Conservation (phyloP, 2,797 vertebrate genomes). For the Brachyalestes nurse region DNA sequence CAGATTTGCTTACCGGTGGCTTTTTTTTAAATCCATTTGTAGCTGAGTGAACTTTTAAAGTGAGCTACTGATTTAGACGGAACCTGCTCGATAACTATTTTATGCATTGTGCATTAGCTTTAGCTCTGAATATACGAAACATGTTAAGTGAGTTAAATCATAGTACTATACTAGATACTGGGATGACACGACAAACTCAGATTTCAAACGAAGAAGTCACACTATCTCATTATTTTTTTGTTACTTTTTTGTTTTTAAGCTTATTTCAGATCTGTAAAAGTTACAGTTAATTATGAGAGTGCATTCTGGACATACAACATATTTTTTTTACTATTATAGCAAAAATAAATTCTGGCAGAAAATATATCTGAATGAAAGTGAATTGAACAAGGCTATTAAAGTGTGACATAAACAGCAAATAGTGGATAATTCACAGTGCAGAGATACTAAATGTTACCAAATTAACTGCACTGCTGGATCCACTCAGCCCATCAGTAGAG, state of each 20-base stretch:
- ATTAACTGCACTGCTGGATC: background rate
- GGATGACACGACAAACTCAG: background rate
- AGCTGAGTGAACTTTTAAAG: background rate
- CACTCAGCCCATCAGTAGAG: conserved; percentile 63
- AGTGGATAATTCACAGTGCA: too few relatives aligned
- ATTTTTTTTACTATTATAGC: too few relatives aligned
- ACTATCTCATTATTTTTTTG: background rate
- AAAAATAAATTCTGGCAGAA: too few relatives aligned
- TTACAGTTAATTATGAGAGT: too few relatives aligned
- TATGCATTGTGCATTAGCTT: background rate
- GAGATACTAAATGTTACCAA: too few relatives aligned
- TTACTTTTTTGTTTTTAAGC: too few relatives aligned
- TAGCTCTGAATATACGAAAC: background rate
- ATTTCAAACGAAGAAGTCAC: background rate
- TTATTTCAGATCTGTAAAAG: too few relatives aligned
- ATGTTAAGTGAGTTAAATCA: background rate
- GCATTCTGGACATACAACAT: too few relatives aligned
- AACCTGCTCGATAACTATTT: background rate
- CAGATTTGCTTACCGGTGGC: background rate
- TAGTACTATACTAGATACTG: background rate
- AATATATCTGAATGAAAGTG: too few relatives aligned
- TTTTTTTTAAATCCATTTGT: background rate
- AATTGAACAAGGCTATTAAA: background rate
- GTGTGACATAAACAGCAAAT: background rate
- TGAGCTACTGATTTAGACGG: background rate